Evolutionary conservation across 2,888 invertebrate species (phyloP).

Genomic region (Orthosia cruda): DNA sequence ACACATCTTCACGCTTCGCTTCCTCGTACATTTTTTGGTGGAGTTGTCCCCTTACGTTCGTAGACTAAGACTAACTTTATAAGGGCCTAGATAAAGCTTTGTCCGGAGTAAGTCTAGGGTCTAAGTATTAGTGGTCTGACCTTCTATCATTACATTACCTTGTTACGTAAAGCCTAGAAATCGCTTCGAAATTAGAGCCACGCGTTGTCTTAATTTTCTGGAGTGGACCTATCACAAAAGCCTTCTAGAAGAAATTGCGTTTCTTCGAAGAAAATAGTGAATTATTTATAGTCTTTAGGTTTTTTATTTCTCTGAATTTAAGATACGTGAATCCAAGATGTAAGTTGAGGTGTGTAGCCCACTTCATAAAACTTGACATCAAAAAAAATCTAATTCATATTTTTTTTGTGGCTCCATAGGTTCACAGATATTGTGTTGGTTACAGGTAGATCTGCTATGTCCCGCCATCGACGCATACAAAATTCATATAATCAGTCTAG

Average conservation of each 20-base stretch:
- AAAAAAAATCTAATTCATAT: too few relatives aligned
- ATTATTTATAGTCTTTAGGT: background rate
- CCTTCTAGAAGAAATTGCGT: background rate
- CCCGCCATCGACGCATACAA: too few relatives aligned
- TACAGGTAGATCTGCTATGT: too few relatives aligned
- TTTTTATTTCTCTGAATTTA: too few relatives aligned
- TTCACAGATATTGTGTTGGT: too few relatives aligned
- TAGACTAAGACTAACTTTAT: conserved; percentile 69
- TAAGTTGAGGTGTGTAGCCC: background rate
- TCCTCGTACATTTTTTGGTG: too few relatives aligned
- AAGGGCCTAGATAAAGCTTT: conserved; percentile 64
- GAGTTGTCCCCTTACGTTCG: conserved; percentile 10
- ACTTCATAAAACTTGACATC: background rate
- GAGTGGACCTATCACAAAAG: conserved; percentile 2
- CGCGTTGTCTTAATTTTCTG: conserved; percentile 25
- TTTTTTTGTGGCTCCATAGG: too few relatives aligned
- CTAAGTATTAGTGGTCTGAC: conserved; percentile 55
- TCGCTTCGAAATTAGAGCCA: conserved; percentile 25
- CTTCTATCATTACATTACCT: conserved; percentile 53
- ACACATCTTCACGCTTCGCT: too few relatives aligned
- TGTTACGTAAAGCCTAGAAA: conserved; percentile 37
- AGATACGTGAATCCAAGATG: too few relatives aligned
- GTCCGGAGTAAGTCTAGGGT: conserved; percentile 56
- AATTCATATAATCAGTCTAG: too few relatives aligned
- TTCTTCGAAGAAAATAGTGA: background rate